Evolutionary conservation across 1,140 invertebrate species (phyloP), one percentile per base, ranked within the genome.

Genomic region (Drosophila busckii): DNA sequence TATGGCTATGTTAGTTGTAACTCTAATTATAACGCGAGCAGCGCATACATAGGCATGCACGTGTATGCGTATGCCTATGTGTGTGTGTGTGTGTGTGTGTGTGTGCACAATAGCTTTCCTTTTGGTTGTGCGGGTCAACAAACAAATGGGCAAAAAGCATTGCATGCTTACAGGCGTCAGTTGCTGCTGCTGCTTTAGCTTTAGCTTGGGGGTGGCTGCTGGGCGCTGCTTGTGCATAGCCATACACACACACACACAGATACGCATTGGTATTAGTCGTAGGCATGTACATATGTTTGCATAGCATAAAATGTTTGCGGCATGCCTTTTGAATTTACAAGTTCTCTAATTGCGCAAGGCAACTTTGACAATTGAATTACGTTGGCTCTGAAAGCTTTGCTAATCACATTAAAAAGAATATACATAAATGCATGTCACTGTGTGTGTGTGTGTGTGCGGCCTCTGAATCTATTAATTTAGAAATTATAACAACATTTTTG

Each of bases 61-160:
- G 25, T 23, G 12, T 19, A 5, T 12, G n/a, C 2, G 19, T 3
- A 12, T 25, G 10, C 7, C 40, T 15, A 19, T 12, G 12, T 23
- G 7, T n/a, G 9, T 9, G n/a, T 34, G 10, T 23, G 10, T 15
- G 6, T 41, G 16, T 44, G 31, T 50, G 42, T 55, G 31, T 50
- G 38, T 20, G 34, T 40, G 48, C 48, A 60, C 28, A 45, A 45
- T 42, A 54, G 37, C 13, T 23, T 15, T 53, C 52, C 37, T 31
- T 56, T 45, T 32, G 20, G 35, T 41, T 45, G 52, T 55, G 25
- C 44, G 46, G 52, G 64, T 58, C 64, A 67, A 63, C 52, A 66
- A 62, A 56, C 52, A 66, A 58, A 66, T 46, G 53, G 42, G 32
- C 38, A 66, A 63, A 66, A 56, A 63, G 40, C 52, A 23, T 66